A percentile compares a stretch with the other conserved stretches of the same genome.
Evolutionary conservation across 2,888 invertebrate species (phyloP).

Genomic region (Drosophila prolongata): DNA sequence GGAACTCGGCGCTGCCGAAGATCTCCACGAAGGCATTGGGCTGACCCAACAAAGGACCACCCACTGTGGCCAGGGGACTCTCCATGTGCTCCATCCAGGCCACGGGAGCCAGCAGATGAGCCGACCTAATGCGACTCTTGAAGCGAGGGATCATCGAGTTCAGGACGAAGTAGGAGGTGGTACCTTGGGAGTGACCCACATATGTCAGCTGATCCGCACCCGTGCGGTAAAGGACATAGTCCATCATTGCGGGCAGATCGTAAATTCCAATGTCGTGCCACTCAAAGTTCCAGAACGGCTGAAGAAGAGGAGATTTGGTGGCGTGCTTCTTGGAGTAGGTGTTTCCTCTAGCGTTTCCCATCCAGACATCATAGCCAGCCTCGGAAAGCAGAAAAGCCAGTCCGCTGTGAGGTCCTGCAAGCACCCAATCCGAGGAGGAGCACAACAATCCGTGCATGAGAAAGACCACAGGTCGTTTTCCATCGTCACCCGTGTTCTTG

Average conservation of each 20-base stretch:
- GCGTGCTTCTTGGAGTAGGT: slow-evolving; percentile 75
- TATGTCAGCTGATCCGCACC: slow-evolving; percentile 58
- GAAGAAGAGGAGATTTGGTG: slow-evolving; percentile 51
- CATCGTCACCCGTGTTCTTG: slow-evolving; percentile 38
- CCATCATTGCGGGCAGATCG: slow-evolving; percentile 79
- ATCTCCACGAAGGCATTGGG: slow-evolving; percentile 71
- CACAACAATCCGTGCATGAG: slow-evolving; percentile 79
- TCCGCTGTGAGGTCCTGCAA: slow-evolving; percentile 63
- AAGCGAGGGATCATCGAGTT: slow-evolving; percentile 62
- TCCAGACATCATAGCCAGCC: slow-evolving; percentile 79
- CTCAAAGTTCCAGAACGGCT: slow-evolving; percentile 76
- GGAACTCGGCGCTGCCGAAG: slow-evolving; percentile 74
- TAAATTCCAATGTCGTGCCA: slow-evolving; percentile 79
- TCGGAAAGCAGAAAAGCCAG: slow-evolving; percentile 75
- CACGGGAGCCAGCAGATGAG: slow-evolving; percentile 76
- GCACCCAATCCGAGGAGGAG: slow-evolving; percentile 80
- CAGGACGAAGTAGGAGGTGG: slow-evolving; percentile 71
- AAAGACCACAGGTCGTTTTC: slow-evolving; percentile 66
- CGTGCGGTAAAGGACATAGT: slow-evolving; percentile 61
- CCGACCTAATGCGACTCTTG: slow-evolving; percentile 67
- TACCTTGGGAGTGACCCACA: slow-evolving; percentile 78
- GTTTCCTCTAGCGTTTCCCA: slow-evolving; percentile 80
- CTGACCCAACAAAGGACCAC: slow-evolving; percentile 86
- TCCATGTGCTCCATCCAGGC: slow-evolving; percentile 75
- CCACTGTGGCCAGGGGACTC: slow-evolving; percentile 85